These are phyloP conservation scores for Sebastes minor DNA, from an alignment of 2,797 vertebrate species.

Conservation along the genomic window DNA sequence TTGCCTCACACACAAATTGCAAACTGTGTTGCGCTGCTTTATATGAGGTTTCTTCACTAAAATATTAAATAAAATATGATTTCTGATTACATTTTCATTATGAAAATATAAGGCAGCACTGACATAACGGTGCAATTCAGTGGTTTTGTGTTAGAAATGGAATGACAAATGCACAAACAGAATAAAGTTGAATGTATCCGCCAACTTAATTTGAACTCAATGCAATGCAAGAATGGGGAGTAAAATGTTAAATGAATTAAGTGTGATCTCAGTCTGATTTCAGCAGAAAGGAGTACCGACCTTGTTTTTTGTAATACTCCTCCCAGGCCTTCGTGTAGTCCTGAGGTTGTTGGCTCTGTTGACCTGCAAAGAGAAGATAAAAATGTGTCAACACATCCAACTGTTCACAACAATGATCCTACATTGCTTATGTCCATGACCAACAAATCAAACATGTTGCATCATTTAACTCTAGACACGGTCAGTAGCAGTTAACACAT, in stretches of 20 bases:
- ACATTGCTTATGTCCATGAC: constrained; percentile 21
- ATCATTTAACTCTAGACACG: constrained; percentile 45
- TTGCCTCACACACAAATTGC: background rate
- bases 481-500: constrained; percentile 38
- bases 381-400: constrained; percentile 8
- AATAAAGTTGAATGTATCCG: background rate
- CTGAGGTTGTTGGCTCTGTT: constrained; percentile 86
- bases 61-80: background rate
- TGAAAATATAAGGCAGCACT: no score
- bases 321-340: constrained; percentile 89
- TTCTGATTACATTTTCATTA: no score
- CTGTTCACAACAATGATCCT: constrained; percentile 14
- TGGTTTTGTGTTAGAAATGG: background rate
- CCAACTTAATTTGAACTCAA: background rate
- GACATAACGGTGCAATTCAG: background rate
- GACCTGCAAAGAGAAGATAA: constrained; percentile 74
- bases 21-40: background rate
- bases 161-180: background rate
- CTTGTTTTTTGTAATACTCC: constrained; percentile 90
- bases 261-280: background rate
- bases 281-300: constrained; percentile 47
- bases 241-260: background rate
- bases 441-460: constrained; percentile 13
- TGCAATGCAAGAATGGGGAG: background rate
- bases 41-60: background rate